Base-by-base conservation (phyloP, 2,888 invertebrate species). In the Cephus nigrinus region DNA sequence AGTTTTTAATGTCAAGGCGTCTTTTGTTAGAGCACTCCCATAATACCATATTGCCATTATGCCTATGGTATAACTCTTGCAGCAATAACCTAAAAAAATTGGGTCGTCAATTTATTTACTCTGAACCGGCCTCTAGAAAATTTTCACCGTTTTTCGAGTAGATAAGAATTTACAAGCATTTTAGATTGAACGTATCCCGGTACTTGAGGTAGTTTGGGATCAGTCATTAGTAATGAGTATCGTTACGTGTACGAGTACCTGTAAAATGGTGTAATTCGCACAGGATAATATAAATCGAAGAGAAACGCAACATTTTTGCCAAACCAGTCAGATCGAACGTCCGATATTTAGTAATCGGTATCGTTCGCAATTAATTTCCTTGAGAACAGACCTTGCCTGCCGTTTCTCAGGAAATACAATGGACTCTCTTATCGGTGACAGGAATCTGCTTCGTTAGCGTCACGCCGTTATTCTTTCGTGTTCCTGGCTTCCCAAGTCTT, bases 1-100 rank as follows among this genome's bases (percentile, higher is more conserved):
- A 78, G 71, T 78, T 80, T 82, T 85, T 85, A 87, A 87, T 87
- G 87, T 85, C 87, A 87, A 84, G 83, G 80, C 80, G 74, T 73
- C 79, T 81, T 82, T 82, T 83, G 82, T 82, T 82, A 77, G 78
- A 78, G 69, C 74, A 34, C 69, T 74, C 35, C 30, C 55, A 15
- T 74, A 71, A 71, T 32, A 15, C 12, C 71, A 5, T 31, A 15
- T 31, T 71, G 71, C 71, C 55, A 55, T 55, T 71, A 12, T 31
- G 31, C 3, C 12, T 71, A 31, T 1, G 12, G 5, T 71, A 31
- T 12, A 32, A 11, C 12, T 32, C 3, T 30, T 71, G 71, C 71
- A 71, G 71, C 31, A 71, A 32, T 71, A 55, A 55, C 23, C 31
- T 31, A 31, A 32, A 71, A 71, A 71, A 71, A 71, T 31, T 31